Evolutionary conservation across 2,888 invertebrate species (phyloP), one percentile per base, ranked within the genome.

Genomic region (Sceliomorpha sp.): DNA sequence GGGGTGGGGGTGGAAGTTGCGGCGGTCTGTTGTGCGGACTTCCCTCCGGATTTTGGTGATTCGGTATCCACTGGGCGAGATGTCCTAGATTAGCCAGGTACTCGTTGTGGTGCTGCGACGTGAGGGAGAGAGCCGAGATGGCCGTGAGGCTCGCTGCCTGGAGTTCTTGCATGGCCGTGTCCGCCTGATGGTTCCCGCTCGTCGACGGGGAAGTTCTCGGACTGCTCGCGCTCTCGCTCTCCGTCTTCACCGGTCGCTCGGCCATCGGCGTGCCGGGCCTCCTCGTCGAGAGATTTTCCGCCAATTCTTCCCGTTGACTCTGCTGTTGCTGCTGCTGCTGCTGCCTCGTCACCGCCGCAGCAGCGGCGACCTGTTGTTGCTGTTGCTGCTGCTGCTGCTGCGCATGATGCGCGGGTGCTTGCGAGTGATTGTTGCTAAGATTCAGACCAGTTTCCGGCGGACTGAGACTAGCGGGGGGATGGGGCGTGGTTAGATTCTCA

Each of bases 61-160:
- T 82, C 20, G 86, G 84, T 32, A 86, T 69, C 87, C 87, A 88
- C 39, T 87, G 88, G 29, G 84, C 82, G 8, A 88, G 79, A 78
- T 88, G 88, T 15, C 85, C 82, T 53, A 88, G 72, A 56, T 83
- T 87, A 62, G 85, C 79, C 74, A 87, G 84, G 83, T 88, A 88
- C 85, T 88, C 88, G 73, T 83, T 85, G 64, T 84, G 82, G 82
- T 89, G 89, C 90, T 96, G 95, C 59, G 95, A 95, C 79, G 95
- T 95, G 84, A 96, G 90, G 29, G 95, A 92, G 75, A 96, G 89
- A 58, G 94, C 94, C 64, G 94, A 92, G 76, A 94, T 82, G 29
- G 77, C 78, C 4, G 85, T 77, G 15, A 85, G 66, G 7, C 81
- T 79, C 3, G 81, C 75, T 2, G 76, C 75, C 1, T 89, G 84